A percentile compares a stretch with the other conserved stretches of the same genome.
Evolutionary conservation across 2,888 invertebrate species (phyloP).

Genomic region (Panopea generosa): DNA sequence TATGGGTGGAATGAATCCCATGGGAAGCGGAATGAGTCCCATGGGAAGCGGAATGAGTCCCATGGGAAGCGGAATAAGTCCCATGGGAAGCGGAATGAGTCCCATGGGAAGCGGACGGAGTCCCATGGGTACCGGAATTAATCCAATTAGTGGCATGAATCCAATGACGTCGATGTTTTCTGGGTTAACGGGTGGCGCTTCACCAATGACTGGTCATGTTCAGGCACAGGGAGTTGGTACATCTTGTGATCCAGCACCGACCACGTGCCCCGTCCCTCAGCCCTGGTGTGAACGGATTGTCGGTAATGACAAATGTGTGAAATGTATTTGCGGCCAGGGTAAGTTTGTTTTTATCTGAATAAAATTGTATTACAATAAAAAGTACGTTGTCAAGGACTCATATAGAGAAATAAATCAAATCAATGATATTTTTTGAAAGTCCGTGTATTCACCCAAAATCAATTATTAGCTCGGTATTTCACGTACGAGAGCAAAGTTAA

Average conservation of each 20-base stretch:
- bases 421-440: too few species aligned
- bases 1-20: slow-evolving; percentile 1
- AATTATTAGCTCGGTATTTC: too few species aligned
- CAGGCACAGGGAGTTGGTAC: slow-evolving; percentile 16
- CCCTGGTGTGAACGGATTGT: slow-evolving; percentile 63
- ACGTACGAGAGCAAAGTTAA: too few species aligned
- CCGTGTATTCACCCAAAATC: too few species aligned
- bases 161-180: slow-evolving; percentile 42
- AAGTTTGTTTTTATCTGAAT: too few species aligned
- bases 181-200: slow-evolving; percentile 23
- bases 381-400: too few species aligned
- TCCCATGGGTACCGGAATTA: slow-evolving; percentile 41
- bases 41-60: slow-evolving; percentile 29
- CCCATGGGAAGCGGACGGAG: too few species aligned
- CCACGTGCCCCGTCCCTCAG: slow-evolving; percentile 59
- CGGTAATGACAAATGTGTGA: slow-evolving; percentile 45
- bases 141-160: slow-evolving; percentile 39
- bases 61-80: slow-evolving; percentile 51
- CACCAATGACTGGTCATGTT: slow-evolving; percentile 10
- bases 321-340: slow-evolving; percentile 61
- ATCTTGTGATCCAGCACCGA: slow-evolving; percentile 46
- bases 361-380: too few species aligned
- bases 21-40: slow-evolving; percentile 46
- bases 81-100: slow-evolving; percentile 31
- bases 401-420: too few species aligned